A percentile compares a stretch with the other conserved stretches of the same genome.
These are phyloP conservation scores for Melanotaenia maccullochi DNA, from an alignment of 2,797 vertebrate species.

Conservation along the genomic window DNA sequence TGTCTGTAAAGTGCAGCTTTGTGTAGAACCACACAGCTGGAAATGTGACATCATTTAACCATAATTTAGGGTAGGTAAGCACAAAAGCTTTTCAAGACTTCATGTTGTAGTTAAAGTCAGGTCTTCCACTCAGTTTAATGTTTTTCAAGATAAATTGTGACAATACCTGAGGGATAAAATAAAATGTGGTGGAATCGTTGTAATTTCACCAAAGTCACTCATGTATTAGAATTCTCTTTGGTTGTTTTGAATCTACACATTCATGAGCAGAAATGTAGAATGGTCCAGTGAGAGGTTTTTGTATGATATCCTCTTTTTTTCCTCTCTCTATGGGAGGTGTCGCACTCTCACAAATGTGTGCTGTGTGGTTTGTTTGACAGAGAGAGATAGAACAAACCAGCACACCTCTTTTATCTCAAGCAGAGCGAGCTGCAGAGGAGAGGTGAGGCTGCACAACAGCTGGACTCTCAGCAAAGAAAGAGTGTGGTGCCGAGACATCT, in stretches of 20 bases:
- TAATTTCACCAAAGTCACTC: background rate
- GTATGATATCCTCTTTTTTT: slow-evolving; percentile 8
- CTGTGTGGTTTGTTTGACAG: slow-evolving; percentile 4
- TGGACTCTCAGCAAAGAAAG: slow-evolving; percentile 8
- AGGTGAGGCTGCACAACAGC: slow-evolving; percentile 32
- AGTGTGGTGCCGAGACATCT: slow-evolving; percentile 23
- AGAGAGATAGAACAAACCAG: slow-evolving; percentile 11
- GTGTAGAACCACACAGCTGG: slow-evolving; percentile 17
- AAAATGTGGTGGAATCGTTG: background rate
- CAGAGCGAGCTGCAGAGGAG: slow-evolving; percentile 31
- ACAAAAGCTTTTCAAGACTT: background rate
- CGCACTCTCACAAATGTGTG: slow-evolving; percentile 33
- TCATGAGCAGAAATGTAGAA: background rate
- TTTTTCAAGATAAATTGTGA: background rate
- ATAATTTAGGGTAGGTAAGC: background rate
- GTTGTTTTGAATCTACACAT: background rate
- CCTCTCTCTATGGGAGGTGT: slow-evolving; percentile 29
- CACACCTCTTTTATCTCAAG: slow-evolving; percentile 40
- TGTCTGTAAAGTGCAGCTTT: slow-evolving; percentile 1
- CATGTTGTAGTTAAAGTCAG: background rate
- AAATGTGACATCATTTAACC: slow-evolving; percentile 18
- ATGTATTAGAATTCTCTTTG: background rate
- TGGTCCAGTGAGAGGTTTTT: slow-evolving; percentile 3
- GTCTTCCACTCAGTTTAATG: background rate
- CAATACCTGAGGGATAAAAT: background rate